Conservation (phyloP, 64 coral and sea anemone genomes). For the Montipora cactus region DNA sequence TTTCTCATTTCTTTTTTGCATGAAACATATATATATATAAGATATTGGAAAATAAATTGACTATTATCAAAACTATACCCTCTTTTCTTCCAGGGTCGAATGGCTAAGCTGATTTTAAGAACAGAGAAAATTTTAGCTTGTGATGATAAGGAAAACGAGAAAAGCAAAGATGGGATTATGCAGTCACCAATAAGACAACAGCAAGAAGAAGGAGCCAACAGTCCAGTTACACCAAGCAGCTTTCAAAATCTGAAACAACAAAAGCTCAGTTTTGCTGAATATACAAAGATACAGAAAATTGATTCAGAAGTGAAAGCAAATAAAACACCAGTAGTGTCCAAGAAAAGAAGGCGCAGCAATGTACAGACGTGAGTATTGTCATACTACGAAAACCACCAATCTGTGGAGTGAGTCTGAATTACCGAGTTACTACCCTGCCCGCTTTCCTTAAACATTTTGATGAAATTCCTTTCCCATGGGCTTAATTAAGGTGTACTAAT, state of each 20-base stretch:
- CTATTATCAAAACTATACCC: no score
- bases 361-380: neutral
- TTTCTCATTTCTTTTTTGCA: no score
- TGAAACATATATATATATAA: no score
- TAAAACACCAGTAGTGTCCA: neutral
- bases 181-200: conserved; percentile 35
- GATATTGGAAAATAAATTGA: no score
- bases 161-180: conserved; percentile 1
- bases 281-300: neutral
- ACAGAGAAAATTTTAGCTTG: conserved; percentile 42
- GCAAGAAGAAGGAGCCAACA: neutral
- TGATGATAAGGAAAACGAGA: conserved; percentile 73
- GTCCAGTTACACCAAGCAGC: conserved; percentile 31
- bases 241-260: conserved; percentile 37
- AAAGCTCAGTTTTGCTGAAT: conserved; percentile 39
- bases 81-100: conserved; percentile 60
- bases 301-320: neutral
- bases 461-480: no score
- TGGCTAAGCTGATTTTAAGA: conserved; percentile 81
- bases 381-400: neutral
- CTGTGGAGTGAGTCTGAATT: no score
- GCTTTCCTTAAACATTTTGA: no score
- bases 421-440: no score
- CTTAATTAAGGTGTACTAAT: no score
- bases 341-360: conserved; percentile 19